Conservation (phyloP, 2,888 invertebrate species). For the Sclerodermus sp. region DNA sequence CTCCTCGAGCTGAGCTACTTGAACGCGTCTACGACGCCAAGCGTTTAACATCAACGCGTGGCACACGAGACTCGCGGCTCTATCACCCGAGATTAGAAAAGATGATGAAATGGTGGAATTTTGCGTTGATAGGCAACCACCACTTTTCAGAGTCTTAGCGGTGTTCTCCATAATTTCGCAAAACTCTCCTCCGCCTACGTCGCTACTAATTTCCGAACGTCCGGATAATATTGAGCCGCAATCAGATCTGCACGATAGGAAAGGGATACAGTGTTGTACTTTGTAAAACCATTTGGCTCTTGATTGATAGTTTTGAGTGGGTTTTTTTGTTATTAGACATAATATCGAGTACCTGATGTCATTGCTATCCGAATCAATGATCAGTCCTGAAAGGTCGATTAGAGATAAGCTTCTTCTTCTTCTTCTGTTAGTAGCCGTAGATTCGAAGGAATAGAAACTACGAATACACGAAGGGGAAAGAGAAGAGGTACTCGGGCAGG, state of each 20-base stretch:
- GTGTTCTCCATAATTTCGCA: too few species aligned
- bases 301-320: too few species aligned
- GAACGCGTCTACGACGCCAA: conserved; percentile 62
- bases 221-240: too few species aligned
- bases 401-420: conserved; percentile 49
- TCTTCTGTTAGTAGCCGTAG: conserved; percentile 15
- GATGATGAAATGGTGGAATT: too few species aligned
- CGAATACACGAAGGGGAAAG: conserved; percentile 25
- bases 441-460: conserved; percentile 10
- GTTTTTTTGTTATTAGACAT: too few species aligned
- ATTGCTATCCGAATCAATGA: conserved; percentile 24
- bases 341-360: conserved; percentile 41
- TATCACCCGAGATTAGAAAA: conserved; percentile 1
- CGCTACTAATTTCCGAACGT: too few species aligned
- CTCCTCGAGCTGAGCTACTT: conserved; percentile 58
- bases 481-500: conserved; percentile 11
- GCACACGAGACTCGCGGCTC: conserved; percentile 59
- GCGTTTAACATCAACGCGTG: conserved; percentile 60
- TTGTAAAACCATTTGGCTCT: too few species aligned
- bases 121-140: too few species aligned
- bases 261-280: too few species aligned
- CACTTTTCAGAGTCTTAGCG: too few species aligned
- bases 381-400: conserved; percentile 40
- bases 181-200: too few species aligned
- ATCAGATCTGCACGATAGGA: too few species aligned